Evolutionary conservation across 2,888 invertebrate genomes (phyloP), one percentile per base, ranked within the genome.

Genomic region (Calameuta idolon): DNA sequence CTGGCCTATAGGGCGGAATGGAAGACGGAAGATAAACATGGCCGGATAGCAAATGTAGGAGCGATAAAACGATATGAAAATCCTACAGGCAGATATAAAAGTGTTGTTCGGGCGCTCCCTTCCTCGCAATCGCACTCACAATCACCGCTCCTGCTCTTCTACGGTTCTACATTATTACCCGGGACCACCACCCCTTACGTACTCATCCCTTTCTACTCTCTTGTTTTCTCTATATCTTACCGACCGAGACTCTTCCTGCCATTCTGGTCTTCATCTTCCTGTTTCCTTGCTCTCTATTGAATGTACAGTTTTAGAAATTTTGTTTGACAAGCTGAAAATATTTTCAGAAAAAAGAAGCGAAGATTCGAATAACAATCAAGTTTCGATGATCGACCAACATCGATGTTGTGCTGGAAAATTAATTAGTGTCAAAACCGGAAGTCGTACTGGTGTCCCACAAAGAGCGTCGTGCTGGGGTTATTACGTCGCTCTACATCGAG

Each of bases 41-140:
- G 83, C 83, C 83, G 84, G 83, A 85, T 83, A 84, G 85, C 84
- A 80, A 85, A 85, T 85, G 85, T 85, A 85, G 85, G 83, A 85
- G 81, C 85, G 85, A 85, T 85, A 85, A 85, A 85, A 85, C 83
- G 85, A 85, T 85, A 85, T 85, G 85, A 85, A 85, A 85, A 85
- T 85, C 85, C 84, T 81, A 83, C 81, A 84, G 83, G 83, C 80
- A 82, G 83, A 83, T 84, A 85, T 85, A 85, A 85, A 85, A 85
- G 83, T 85, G 83, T 83, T 85, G 85, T 85, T 85, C 80, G 79
- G 82, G 81, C 81, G 80, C 80, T 85, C 78, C 77, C 80, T 77
- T 80, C 77, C 79, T 81, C 77, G 80, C 79, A 80, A 80, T 80
- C 80, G 78, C 78, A 73, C 78, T 80, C 80, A 69, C 80, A 78